Conservation (phyloP, 1,140 invertebrate genomes). For the Pachypsylla venusta region DNA sequence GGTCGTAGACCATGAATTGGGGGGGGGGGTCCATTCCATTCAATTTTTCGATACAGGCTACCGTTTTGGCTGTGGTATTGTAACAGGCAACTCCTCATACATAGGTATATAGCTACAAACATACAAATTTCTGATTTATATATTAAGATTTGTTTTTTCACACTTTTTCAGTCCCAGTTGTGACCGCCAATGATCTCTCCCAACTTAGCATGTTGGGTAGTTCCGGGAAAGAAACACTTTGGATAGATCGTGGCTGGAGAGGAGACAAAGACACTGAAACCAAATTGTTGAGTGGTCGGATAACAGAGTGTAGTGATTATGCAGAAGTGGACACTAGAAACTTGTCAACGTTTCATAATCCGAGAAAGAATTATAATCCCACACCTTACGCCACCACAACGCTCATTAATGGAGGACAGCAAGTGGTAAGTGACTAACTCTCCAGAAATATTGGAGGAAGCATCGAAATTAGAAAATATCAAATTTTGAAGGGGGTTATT, state of each 20-base stretch:
- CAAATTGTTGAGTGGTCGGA: slow-evolving; percentile 41
- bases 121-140: too few species aligned
- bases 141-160: too few species aligned
- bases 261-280: slow-evolving; percentile 38
- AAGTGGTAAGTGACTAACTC: too few species aligned
- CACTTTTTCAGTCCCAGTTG: slow-evolving; percentile 20
- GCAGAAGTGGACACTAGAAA: slow-evolving; percentile 58
- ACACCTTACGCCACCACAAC: slow-evolving; percentile 75
- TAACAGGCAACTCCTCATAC: too few species aligned
- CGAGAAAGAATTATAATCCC: slow-evolving; percentile 43
- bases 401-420: slow-evolving; percentile 35
- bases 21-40: too few species aligned
- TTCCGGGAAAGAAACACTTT: slow-evolving; percentile 49
- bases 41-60: too few species aligned
- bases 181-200: slow-evolving; percentile 22
- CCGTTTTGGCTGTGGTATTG: too few species aligned
- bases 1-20: too few species aligned
- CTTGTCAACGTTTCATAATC: slow-evolving; percentile 66
- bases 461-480: too few species aligned
- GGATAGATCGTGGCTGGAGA: slow-evolving; percentile 59
- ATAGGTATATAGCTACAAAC: too few species aligned
- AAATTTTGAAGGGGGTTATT: too few species aligned
- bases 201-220: slow-evolving; percentile 19
- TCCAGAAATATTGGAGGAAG: too few species aligned
- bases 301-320: slow-evolving; percentile 43